phyloP scores from a whole-genome alignment of 2,797 vertebrate species.

The Poecilia velifera region DNA sequence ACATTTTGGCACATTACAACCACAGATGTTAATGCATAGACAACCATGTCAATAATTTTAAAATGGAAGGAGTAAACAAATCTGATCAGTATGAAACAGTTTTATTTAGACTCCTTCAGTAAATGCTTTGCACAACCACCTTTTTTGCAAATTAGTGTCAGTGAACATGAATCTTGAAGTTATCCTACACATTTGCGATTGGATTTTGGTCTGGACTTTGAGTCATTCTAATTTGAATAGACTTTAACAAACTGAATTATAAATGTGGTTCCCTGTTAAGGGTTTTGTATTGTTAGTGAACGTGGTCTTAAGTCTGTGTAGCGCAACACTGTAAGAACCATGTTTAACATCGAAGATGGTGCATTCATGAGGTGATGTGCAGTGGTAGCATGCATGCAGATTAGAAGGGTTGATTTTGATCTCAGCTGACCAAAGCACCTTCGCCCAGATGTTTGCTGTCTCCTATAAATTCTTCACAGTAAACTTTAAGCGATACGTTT shows the following conservation, averaged over 20 bases:
- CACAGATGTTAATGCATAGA: neutral
- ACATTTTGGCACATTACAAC: neutral
- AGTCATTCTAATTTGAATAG: neutral
- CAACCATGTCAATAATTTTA: neutral
- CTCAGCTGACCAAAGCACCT: neutral
- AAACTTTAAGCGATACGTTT: neutral
- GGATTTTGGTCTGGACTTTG: neutral
- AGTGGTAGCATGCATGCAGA: neutral
- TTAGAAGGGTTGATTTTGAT: neutral
- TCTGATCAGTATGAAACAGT: neutral
- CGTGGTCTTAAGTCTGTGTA: neutral
- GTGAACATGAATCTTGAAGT: neutral
- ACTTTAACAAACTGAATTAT: neutral
- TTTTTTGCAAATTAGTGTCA: neutral
- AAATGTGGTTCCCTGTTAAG: neutral
- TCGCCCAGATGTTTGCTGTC: neutral
- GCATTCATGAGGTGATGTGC: neutral
- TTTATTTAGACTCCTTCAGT: neutral
- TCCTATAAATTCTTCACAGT: neutral
- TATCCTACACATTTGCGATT: neutral
- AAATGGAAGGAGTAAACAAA: neutral
- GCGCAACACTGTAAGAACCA: neutral
- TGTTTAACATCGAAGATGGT: neutral
- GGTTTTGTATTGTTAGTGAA: neutral
- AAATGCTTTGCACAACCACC: neutral